phyloP scores from a whole-genome alignment of 2,888 invertebrate genomes.

The Bombylius major region DNA sequence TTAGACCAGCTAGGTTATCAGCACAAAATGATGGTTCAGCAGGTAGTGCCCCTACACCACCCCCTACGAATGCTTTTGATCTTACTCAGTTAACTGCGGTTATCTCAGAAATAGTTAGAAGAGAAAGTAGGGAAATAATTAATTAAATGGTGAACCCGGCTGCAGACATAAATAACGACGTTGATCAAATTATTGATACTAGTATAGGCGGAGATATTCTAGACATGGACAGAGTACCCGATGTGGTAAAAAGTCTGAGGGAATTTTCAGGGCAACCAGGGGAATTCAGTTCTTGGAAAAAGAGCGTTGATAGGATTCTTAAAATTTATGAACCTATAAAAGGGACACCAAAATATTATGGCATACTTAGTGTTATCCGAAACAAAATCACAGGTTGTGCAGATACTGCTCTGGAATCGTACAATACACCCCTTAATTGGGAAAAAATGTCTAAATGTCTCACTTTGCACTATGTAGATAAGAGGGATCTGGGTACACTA shows the following conservation, averaged over 20 bases:
- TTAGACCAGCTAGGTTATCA: too few relatives aligned
- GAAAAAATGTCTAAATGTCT: slow-evolving; percentile 4
- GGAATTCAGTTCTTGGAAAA: slow-evolving; percentile 7
- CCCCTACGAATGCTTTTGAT: too few relatives aligned
- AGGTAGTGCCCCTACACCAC: too few relatives aligned
- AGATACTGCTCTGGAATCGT: slow-evolving; percentile 2
- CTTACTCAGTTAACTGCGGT: too few relatives aligned
- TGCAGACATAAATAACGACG: too few relatives aligned
- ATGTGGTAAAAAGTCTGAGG: slow-evolving; percentile 7
- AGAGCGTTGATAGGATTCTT: slow-evolving; percentile 11
- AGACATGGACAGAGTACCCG: slow-evolving; percentile 8
- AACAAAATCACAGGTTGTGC: slow-evolving; percentile 3
- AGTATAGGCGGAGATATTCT: background rate
- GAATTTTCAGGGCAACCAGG: slow-evolving; percentile 8
- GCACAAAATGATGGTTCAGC: too few relatives aligned
- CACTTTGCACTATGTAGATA: slow-evolving; percentile 11
- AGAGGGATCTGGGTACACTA: slow-evolving; percentile 10
- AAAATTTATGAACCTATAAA: slow-evolving; percentile 5
- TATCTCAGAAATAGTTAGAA: too few relatives aligned
- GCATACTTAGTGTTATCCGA: background rate
- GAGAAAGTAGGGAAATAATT: too few relatives aligned
- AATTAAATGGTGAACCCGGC: too few relatives aligned
- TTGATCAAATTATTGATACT: background rate
- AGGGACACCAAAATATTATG: slow-evolving; percentile 10
- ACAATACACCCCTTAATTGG: too few relatives aligned